These are phyloP conservation scores for Thamnophis elegans DNA, from an alignment of 2,797 vertebrate species.

Conservation along the genomic window DNA sequence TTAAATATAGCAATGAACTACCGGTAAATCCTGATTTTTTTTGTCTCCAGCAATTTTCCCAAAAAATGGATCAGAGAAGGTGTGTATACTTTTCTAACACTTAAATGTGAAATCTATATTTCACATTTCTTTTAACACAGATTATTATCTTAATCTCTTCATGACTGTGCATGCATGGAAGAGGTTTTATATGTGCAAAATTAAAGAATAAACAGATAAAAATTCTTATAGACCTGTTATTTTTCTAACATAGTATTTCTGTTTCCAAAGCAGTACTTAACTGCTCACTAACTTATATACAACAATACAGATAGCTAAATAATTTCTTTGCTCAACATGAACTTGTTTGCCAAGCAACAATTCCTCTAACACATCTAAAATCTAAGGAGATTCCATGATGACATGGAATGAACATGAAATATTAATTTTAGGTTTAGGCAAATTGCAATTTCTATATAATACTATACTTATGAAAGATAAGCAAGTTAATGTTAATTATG, in stretches of 20 bases:
- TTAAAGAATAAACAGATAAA: background rate
- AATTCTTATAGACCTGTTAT: background rate
- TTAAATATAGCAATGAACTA: background rate
- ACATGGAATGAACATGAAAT: background rate
- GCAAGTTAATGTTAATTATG: background rate
- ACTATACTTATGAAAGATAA: background rate
- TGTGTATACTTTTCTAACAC: background rate
- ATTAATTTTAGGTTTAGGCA: background rate
- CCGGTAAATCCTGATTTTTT: background rate
- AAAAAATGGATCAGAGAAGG: background rate
- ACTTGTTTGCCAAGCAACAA: background rate
- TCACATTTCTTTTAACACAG: background rate
- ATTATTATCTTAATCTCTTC: background rate
- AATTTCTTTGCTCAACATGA: background rate
- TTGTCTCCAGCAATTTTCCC: background rate
- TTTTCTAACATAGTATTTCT: background rate
- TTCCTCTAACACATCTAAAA: background rate
- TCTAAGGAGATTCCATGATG: background rate
- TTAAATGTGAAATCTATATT: background rate
- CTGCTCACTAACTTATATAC: background rate
- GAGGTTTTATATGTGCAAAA: background rate
- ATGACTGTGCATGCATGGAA: background rate
- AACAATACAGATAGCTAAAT: background rate
- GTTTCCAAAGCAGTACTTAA: background rate
- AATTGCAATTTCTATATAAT: background rate